Percentiles rank a stretch among this genome's conserved stretches.
Evolutionary conservation across 2,888 invertebrate genomes (phyloP).

Genomic region (Spicauda simplicius): DNA sequence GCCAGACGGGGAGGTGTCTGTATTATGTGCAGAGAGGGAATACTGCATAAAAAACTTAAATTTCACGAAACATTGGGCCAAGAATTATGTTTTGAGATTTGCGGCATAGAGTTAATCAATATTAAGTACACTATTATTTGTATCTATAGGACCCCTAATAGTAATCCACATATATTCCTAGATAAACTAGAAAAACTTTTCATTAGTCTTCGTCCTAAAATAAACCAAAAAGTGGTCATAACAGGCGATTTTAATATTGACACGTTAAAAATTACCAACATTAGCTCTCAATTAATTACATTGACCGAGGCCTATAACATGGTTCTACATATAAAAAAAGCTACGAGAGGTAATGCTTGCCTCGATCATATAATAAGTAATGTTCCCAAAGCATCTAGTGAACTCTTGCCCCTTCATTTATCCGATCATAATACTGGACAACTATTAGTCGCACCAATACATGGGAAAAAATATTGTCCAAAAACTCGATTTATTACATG

Average conservation of each 20-base stretch:
- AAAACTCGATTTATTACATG: not conserved
- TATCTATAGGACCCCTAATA: not conserved
- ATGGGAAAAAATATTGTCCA: not conserved
- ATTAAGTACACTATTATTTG: not conserved
- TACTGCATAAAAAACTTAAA: not conserved
- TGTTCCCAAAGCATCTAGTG: not conserved
- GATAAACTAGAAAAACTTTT: not conserved
- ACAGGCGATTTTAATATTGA: no score
- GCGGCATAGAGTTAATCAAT: not conserved
- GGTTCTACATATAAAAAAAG: not conserved
- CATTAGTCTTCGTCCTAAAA: not conserved
- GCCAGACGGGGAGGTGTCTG: slow-evolving; percentile 5
- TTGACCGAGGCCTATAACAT: not conserved
- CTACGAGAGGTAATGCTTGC: not conserved
- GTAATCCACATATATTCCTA: not conserved
- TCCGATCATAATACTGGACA: not conserved
- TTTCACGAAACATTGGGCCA: not conserved
- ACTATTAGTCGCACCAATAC: not conserved
- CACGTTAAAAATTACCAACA: not conserved
- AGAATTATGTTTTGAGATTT: slow-evolving; percentile 4
- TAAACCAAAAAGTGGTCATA: not conserved
- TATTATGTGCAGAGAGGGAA: not conserved
- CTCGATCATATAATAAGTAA: not conserved
- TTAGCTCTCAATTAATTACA: not conserved
- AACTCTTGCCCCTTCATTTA: not conserved